phyloP scores from a whole-genome alignment of 2,113 vertebrate species.

The Trichechus manatus region DNA sequence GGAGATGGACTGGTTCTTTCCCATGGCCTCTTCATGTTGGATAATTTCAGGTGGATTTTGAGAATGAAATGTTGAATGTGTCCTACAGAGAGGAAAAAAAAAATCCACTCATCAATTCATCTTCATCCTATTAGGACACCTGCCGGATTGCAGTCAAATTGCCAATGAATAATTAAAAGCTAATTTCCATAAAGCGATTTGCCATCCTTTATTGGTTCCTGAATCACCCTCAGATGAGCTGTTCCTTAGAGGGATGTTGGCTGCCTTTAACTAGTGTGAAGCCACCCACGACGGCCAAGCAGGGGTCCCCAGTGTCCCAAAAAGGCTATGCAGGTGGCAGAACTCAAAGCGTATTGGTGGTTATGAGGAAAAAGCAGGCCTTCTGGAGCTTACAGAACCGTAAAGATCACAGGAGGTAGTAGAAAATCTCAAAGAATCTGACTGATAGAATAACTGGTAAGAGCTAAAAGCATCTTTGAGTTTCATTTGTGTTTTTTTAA shows the following conservation, averaged over 20 bases:
- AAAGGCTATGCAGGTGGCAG: background rate
- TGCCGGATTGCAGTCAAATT: slow-evolving; percentile 65
- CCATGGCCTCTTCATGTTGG: background rate
- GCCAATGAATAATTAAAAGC: slow-evolving; percentile 78
- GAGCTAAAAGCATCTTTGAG: background rate
- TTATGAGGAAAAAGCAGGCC: no score
- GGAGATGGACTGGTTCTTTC: background rate
- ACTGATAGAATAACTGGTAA: background rate
- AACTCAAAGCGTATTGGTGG: background rate
- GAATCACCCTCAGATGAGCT: background rate
- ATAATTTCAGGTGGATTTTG: slow-evolving; percentile 31
- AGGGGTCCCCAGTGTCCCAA: background rate
- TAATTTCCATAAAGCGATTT: slow-evolving; percentile 78
- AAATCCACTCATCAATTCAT: slow-evolving; percentile 64
- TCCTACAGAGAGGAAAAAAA: slow-evolving; percentile 30
- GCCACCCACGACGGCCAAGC: background rate
- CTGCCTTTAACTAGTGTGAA: background rate
- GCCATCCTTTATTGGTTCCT: slow-evolving; percentile 38
- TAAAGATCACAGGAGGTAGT: background rate
- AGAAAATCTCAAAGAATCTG: background rate
- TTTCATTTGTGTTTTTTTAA: background rate
- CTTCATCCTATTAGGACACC: slow-evolving; percentile 65
- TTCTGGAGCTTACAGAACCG: background rate
- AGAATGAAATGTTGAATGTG: background rate
- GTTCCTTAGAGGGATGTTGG: background rate